These are phyloP conservation scores for Umimayanthus kanabou DNA, from an alignment of 92 coral and sea anemone species.

Conservation along the genomic window DNA sequence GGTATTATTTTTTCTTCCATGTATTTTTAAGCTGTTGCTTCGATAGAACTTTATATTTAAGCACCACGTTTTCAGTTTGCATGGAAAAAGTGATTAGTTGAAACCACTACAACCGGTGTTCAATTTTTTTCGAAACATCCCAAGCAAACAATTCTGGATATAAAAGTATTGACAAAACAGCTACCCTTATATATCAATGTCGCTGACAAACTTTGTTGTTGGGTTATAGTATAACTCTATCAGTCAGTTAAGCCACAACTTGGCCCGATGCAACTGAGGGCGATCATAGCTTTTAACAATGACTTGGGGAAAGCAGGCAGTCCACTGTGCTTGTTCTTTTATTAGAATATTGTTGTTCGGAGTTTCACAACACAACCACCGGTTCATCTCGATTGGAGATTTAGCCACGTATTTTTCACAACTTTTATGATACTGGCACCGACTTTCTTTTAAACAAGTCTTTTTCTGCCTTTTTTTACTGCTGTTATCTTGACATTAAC, in stretches of 20 bases:
- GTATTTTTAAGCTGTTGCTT: background rate
- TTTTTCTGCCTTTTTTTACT: background rate
- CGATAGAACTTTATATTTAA: background rate
- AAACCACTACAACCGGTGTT: background rate
- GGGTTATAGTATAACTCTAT: background rate
- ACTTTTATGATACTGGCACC: background rate
- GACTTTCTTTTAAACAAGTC: background rate
- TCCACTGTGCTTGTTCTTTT: background rate
- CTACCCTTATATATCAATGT: background rate
- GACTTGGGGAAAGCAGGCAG: background rate
- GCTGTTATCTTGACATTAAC: background rate
- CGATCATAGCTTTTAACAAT: slow-evolving; percentile 1
- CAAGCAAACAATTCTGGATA: background rate
- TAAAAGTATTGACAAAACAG: background rate
- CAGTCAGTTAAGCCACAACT: background rate
- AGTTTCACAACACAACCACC: background rate
- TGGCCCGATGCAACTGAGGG: background rate
- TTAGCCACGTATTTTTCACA: background rate
- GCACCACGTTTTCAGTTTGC: background rate
- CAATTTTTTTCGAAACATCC: background rate
- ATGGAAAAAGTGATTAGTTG: background rate
- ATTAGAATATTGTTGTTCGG: background rate
- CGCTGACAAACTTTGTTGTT: background rate
- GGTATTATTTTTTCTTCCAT: background rate
- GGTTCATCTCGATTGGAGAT: background rate